Evolutionary conservation across 2,797 vertebrate species (phyloP).

Genomic region (Sarcophilus harrisii): DNA sequence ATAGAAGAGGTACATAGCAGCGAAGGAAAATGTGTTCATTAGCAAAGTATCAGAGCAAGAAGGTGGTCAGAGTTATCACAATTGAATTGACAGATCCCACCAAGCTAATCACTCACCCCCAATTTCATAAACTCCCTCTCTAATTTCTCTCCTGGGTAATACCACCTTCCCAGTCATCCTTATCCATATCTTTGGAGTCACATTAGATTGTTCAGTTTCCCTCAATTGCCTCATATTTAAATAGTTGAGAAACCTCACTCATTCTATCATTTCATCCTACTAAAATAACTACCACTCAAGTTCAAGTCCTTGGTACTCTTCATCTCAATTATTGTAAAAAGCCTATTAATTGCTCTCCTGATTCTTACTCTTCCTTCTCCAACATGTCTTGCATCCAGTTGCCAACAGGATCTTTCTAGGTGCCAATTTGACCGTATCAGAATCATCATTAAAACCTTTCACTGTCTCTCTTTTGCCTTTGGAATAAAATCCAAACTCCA

Average conservation of each 20-base stretch:
- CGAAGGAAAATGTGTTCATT: neutral
- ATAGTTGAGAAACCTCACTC: neutral
- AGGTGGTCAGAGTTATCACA: neutral
- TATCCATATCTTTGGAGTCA: neutral
- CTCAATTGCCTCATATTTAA: neutral
- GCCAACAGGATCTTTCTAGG: conserved; percentile 12
- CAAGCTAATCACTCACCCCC: neutral
- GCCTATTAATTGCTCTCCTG: neutral
- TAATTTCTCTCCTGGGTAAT: neutral
- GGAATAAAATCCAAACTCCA: neutral
- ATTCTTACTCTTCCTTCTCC: neutral
- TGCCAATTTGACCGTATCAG: neutral
- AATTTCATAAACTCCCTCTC: neutral
- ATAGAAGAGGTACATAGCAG: neutral
- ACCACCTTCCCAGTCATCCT: neutral
- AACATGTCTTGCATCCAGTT: neutral
- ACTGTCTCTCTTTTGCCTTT: neutral
- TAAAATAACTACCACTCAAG: neutral
- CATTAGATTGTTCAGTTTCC: neutral
- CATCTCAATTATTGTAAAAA: neutral
- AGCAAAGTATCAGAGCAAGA: neutral
- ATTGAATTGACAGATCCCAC: neutral
- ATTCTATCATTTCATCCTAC: neutral
- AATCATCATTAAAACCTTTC: neutral
- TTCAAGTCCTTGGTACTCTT: neutral